Evolutionary conservation across 2,888 invertebrate genomes (phyloP).

Genomic region (Trimorus sp.): DNA sequence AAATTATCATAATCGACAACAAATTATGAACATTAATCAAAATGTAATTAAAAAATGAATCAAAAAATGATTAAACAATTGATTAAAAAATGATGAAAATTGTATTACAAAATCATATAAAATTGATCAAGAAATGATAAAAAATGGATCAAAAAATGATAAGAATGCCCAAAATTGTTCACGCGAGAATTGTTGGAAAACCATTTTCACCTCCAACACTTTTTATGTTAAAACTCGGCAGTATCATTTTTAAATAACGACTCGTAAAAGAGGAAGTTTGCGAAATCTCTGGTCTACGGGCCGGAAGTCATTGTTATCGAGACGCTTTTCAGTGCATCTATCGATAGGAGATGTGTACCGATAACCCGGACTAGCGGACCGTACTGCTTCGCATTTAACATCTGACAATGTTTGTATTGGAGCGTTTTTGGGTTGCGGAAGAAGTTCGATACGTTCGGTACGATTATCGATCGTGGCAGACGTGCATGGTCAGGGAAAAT

Average conservation of each 20-base stretch:
- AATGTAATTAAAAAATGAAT: too few species aligned
- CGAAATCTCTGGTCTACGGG: background rate
- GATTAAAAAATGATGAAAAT: too few species aligned
- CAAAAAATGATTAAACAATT: too few species aligned
- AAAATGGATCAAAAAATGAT: too few species aligned
- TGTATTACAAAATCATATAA: too few species aligned
- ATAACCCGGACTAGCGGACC: constrained; percentile 44
- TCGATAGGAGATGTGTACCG: constrained; percentile 35
- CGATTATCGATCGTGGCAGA: constrained; percentile 36
- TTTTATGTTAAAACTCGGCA: too few species aligned
- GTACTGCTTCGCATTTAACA: constrained; percentile 40
- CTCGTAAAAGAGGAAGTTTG: background rate
- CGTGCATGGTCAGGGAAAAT: constrained; percentile 35
- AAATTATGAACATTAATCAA: too few species aligned
- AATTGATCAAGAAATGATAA: too few species aligned
- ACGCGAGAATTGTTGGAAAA: too few species aligned
- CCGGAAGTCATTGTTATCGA: constrained; percentile 27
- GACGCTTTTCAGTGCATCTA: constrained; percentile 37
- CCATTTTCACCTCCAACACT: too few species aligned
- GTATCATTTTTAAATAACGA: background rate
- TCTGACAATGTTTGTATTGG: constrained; percentile 41
- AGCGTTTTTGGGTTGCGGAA: constrained; percentile 33
- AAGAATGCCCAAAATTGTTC: too few species aligned
- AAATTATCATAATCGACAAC: too few species aligned
- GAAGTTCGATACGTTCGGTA: constrained; percentile 24